These are phyloP conservation scores for Desmodus rotundus DNA, from an alignment of 2,113 vertebrate genomes.

Conservation along the genomic window DNA sequence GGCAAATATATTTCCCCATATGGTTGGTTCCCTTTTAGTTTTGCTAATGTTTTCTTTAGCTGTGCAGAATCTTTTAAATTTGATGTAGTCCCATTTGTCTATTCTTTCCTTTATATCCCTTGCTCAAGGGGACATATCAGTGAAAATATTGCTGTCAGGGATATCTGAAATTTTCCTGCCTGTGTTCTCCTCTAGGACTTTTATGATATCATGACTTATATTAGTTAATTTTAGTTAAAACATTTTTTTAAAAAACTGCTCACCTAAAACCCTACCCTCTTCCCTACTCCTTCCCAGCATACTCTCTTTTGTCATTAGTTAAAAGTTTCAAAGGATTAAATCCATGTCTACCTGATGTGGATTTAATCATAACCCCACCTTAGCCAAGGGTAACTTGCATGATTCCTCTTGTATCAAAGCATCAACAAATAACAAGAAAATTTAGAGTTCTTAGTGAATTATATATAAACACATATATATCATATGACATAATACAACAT, in stretches of 20 bases:
- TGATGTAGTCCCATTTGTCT: no score
- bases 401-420: not conserved
- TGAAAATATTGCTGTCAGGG: no score
- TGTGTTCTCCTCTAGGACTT: no score
- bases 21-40: no score
- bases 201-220: no score
- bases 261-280: not conserved
- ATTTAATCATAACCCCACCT: not conserved
- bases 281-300: not conserved
- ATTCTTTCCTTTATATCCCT: no score
- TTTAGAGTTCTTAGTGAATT: not conserved
- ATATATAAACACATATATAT: not conserved
- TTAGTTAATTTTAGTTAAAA: not conserved
- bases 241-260: not conserved
- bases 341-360: not conserved
- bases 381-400: not conserved
- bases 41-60: no score
- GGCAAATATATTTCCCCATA: no score
- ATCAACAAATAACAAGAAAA: not conserved
- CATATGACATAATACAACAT: not conserved
- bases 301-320: not conserved
- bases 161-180: no score
- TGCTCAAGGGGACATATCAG: no score
- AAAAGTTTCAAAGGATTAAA: not conserved
- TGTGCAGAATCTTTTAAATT: no score